These are phyloP conservation scores for Orientallactaga bullata DNA, from an alignment of 2,113 vertebrate species.

Conservation along the genomic window DNA sequence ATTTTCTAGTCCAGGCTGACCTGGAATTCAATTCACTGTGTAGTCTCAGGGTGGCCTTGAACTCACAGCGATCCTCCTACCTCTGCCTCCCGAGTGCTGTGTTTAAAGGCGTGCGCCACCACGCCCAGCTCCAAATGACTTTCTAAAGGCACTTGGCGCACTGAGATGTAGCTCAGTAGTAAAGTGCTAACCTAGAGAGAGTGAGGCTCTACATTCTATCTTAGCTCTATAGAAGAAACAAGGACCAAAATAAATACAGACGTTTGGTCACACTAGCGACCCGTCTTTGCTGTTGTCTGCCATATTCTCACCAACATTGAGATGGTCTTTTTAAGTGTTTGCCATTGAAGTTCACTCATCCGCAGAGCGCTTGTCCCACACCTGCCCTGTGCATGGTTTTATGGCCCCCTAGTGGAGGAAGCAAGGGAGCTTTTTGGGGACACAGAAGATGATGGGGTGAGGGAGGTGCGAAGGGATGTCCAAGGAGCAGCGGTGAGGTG, in stretches of 20 bases:
- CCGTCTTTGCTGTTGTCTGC: not conserved
- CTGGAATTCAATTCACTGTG: no score
- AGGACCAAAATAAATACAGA: not conserved
- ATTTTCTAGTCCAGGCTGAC: no score
- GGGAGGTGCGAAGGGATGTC: not conserved
- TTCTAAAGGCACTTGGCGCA: not conserved
- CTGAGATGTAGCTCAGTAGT: not conserved
- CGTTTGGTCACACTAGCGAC: not conserved
- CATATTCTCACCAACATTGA: not conserved
- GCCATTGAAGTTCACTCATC: not conserved
- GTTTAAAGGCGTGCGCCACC: no score
- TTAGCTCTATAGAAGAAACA: not conserved
- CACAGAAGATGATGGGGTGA: not conserved
- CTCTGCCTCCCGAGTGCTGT: no score
- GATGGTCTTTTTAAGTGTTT: not conserved
- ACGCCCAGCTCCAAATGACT: no score
- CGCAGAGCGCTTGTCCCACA: not conserved
- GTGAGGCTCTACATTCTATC: not conserved
- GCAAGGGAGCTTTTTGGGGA: not conserved
- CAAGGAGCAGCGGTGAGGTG: not conserved
- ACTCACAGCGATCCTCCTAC: no score
- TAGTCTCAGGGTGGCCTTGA: no score
- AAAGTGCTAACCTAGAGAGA: not conserved
- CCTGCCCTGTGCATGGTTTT: not conserved
- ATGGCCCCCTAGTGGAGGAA: slow-evolving; percentile 43